phyloP scores from a whole-genome alignment of 2,113 vertebrate genomes.

The Eurystomus gularis region DNA sequence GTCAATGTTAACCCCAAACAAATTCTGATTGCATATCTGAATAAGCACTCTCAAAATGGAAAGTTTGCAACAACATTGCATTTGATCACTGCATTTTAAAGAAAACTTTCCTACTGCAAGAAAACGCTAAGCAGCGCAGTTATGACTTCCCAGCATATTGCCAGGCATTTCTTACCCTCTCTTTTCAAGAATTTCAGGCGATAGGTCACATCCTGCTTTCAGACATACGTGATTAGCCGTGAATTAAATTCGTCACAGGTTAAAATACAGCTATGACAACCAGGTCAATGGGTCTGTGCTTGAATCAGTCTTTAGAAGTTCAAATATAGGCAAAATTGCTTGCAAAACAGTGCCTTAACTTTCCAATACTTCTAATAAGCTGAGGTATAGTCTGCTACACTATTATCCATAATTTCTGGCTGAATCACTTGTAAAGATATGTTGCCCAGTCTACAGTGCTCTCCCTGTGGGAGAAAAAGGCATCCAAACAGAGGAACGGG shows the following conservation, averaged over 20 bases:
- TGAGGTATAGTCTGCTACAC: background rate
- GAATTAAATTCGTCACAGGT: background rate
- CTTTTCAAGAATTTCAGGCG: background rate
- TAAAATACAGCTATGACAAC: background rate
- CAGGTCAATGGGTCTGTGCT: background rate
- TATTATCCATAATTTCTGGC: background rate
- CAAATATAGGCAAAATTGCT: background rate
- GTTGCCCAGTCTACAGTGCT: background rate
- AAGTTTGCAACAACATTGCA: background rate
- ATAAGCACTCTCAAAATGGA: background rate
- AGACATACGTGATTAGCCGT: background rate
- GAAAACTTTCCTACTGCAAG: background rate
- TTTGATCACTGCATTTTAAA: background rate
- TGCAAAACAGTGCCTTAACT: background rate
- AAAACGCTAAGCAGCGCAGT: background rate
- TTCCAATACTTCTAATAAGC: background rate
- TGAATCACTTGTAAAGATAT: background rate
- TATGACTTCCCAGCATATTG: background rate
- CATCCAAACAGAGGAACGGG: background rate
- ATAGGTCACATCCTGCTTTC: background rate
- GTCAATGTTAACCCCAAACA: background rate
- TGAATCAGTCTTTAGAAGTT: background rate
- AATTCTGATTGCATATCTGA: background rate
- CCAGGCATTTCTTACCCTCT: background rate
- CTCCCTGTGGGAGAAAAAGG: background rate